phyloP scores from a whole-genome alignment of 1,140 invertebrate species.

The Rhynchophorus ferrugineus region DNA sequence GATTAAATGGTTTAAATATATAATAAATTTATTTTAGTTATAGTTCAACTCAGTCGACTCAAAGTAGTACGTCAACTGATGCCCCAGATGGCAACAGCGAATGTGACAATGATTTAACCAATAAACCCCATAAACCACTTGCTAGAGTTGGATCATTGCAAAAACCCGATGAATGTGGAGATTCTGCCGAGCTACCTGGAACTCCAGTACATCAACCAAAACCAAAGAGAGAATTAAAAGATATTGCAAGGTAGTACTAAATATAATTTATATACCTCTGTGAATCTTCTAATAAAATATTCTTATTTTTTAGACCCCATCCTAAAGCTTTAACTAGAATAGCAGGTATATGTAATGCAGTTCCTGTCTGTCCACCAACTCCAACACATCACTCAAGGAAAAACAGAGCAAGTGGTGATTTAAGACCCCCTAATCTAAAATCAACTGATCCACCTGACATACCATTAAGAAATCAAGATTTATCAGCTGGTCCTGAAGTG shows the following conservation, averaged over 20 bases:
- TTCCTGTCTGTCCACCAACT: slow-evolving; percentile 63
- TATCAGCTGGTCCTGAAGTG: slow-evolving; percentile 34
- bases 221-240: slow-evolving; percentile 16
- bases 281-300: slow-evolving; percentile 11
- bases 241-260: slow-evolving; percentile 15
- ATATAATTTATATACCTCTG: slow-evolving; percentile 36
- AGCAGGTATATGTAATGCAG: slow-evolving; percentile 18
- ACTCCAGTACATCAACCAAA: slow-evolving; percentile 24
- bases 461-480: slow-evolving; percentile 39
- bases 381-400: slow-evolving; percentile 72
- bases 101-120: slow-evolving; percentile 23
- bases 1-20: no score
- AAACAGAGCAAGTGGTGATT: slow-evolving; percentile 45
- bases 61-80: slow-evolving; percentile 30
- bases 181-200: slow-evolving; percentile 12
- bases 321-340: slow-evolving; percentile 50
- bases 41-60: slow-evolving; percentile 33
- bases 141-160: slow-evolving; percentile 42
- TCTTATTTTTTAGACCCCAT: slow-evolving; percentile 42
- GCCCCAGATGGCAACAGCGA: slow-evolving; percentile 23
- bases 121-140: slow-evolving; percentile 52
- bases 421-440: slow-evolving; percentile 41
- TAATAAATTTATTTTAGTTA: slow-evolving; percentile 23
- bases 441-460: slow-evolving; percentile 31
- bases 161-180: slow-evolving; percentile 12